These are phyloP conservation scores for Tupaia tana DNA, from an alignment of 2,113 vertebrate species.

Conservation along the genomic window DNA sequence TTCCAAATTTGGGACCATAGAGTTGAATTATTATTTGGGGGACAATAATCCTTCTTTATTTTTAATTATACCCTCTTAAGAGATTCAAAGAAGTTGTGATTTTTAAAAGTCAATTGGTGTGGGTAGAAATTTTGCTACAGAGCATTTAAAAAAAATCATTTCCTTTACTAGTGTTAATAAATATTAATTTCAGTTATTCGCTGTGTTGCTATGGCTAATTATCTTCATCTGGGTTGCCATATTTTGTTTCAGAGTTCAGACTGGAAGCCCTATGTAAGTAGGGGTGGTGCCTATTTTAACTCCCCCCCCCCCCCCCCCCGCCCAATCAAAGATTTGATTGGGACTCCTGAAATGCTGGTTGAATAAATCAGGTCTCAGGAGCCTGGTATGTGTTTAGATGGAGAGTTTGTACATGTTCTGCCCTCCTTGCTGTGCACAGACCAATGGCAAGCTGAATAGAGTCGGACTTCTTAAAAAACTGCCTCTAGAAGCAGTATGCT, in stretches of 20 bases:
- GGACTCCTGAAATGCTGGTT: not conserved
- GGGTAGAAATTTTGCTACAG: not conserved
- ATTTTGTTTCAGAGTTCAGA: not conserved
- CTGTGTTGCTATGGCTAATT: not conserved
- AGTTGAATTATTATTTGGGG: not conserved
- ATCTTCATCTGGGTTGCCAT: not conserved
- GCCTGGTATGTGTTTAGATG: not conserved
- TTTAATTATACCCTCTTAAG: not conserved
- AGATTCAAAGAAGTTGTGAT: conserved; percentile 18
- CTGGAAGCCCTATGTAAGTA: not conserved
- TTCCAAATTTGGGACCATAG: not conserved
- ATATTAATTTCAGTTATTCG: not conserved
- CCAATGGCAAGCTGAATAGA: not conserved
- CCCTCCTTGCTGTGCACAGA: not conserved
- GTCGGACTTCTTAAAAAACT: not conserved
- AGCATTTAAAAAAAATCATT: not conserved
- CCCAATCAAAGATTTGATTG: not conserved
- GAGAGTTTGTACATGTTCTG: not conserved
- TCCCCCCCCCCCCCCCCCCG: not conserved
- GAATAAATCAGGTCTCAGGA: not conserved
- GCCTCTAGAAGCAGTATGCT: not conserved
- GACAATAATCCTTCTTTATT: not conserved
- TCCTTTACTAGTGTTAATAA: not conserved
- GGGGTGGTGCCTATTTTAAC: not conserved
- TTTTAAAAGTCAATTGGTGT: not conserved